phyloP scores from a whole-genome alignment of 2,888 invertebrate species.

The Scelioninae gen. 1 region DNA sequence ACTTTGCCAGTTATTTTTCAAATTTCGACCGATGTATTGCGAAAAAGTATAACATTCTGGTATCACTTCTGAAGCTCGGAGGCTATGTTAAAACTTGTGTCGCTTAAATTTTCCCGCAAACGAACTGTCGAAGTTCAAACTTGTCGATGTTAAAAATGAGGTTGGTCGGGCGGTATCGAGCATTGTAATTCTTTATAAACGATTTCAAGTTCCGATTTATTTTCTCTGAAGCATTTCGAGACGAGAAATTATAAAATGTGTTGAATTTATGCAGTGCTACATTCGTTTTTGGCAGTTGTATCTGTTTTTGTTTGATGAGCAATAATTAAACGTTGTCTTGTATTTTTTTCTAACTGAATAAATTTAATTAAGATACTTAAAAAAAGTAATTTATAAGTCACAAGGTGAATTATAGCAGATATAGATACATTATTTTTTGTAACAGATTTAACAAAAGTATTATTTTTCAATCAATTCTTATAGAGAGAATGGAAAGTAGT shows the following conservation, averaged over 20 bases:
- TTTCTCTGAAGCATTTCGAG: background rate
- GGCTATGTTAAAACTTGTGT: constrained; percentile 18
- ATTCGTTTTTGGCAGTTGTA: constrained; percentile 1
- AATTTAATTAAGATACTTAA: background rate
- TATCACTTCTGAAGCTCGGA: constrained; percentile 4
- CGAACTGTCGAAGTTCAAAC: constrained; percentile 29
- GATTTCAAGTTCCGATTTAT: constrained; percentile 22
- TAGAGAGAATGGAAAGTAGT: too few relatives aligned
- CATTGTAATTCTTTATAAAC: background rate
- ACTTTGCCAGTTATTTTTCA: constrained; percentile 21
- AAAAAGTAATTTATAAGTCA: too few relatives aligned
- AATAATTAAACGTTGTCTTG: background rate
- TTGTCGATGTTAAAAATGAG: constrained; percentile 4
- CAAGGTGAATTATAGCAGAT: background rate
- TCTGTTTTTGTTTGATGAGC: background rate
- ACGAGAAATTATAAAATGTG: background rate
- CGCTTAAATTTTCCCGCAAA: constrained; percentile 20
- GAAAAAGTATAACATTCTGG: constrained; percentile 18
- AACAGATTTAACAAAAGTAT: too few relatives aligned
- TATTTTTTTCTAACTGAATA: background rate
- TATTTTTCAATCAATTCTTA: too few relatives aligned
- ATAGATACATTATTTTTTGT: too few relatives aligned
- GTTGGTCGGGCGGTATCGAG: constrained; percentile 5
- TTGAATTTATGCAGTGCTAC: background rate
- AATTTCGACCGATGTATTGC: constrained; percentile 23